These are phyloP conservation scores for Tinamus guttatus DNA, from an alignment of 2,113 vertebrate species.

Conservation along the genomic window DNA sequence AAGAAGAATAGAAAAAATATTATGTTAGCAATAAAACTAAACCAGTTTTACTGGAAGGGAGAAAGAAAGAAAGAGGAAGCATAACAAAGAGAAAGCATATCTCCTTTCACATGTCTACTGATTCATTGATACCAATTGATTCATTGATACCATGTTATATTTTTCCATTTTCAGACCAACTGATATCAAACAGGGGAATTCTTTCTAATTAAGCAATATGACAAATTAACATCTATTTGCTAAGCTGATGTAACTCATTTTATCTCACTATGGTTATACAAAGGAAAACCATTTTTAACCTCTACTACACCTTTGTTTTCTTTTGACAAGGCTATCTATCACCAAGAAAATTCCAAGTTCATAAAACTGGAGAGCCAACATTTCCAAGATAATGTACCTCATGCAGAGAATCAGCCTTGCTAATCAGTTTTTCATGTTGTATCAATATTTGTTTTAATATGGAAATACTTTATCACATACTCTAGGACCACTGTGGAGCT, in stretches of 20 bases:
- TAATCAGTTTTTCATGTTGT: constrained; percentile 24
- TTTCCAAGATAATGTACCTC: background rate
- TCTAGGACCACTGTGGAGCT: background rate
- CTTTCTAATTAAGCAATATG: constrained; percentile 18
- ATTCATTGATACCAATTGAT: background rate
- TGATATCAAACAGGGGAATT: constrained; percentile 26
- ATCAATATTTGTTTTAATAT: background rate
- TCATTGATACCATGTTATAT: background rate
- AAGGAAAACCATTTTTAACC: constrained; percentile 1
- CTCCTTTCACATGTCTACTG: background rate
- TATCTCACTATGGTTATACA: background rate
- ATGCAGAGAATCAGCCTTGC: background rate
- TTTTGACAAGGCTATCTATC: background rate
- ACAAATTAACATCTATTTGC: constrained; percentile 7
- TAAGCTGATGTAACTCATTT: constrained; percentile 26
- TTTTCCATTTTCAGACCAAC: background rate
- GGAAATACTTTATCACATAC: background rate
- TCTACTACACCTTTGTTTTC: background rate
- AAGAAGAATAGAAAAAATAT: constrained; percentile 18
- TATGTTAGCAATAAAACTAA: background rate
- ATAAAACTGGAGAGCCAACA: constrained; percentile 20
- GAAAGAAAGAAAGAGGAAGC: background rate
- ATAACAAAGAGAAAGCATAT: constrained; percentile 6
- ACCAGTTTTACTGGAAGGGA: constrained; percentile 30
- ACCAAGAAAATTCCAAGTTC: constrained; percentile 2